phyloP scores from a whole-genome alignment of 2,888 invertebrate genomes.

The Caenorhabditis auriculariae region DNA sequence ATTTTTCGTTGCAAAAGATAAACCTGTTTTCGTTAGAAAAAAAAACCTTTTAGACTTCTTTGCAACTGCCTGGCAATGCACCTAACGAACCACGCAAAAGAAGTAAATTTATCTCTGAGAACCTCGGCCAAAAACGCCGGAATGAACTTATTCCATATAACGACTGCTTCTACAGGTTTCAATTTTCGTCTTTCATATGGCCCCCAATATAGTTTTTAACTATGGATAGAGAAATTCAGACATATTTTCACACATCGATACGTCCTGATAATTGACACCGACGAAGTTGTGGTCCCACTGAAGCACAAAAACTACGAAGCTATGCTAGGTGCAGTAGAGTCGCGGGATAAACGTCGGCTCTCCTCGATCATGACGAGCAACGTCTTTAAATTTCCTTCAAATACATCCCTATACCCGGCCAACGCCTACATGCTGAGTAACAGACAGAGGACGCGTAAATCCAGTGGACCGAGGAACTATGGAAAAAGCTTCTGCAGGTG shows the following conservation, averaged over 20 bases:
- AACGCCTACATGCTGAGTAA: slow-evolving; percentile 35
- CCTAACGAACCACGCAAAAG: slow-evolving; percentile 77
- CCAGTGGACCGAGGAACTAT: slow-evolving; percentile 73
- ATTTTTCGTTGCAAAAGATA: too few species aligned
- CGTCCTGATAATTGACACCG: slow-evolving; percentile 82
- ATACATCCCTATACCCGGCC: slow-evolving; percentile 11
- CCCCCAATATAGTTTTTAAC: too few species aligned
- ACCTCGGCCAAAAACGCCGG: slow-evolving; percentile 87
- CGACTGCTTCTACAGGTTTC: slow-evolving; percentile 88
- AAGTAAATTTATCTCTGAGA: slow-evolving; percentile 77
- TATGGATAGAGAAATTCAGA: slow-evolving; percentile 69
- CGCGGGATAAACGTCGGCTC: slow-evolving; percentile 1
- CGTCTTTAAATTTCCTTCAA: slow-evolving; percentile 77
- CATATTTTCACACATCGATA: slow-evolving; percentile 82
- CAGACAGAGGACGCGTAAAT: slow-evolving; percentile 69
- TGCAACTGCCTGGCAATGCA: slow-evolving; percentile 84
- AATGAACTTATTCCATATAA: slow-evolving; percentile 94
- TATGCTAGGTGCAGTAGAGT: slow-evolving; percentile 76
- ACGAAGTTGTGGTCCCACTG: slow-evolving; percentile 90
- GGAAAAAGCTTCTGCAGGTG: slow-evolving; percentile 74
- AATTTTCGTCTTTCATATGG: too few species aligned
- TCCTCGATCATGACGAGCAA: slow-evolving; percentile 75
- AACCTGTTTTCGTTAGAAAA: too few species aligned
- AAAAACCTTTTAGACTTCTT: too few species aligned
- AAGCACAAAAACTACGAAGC: slow-evolving; percentile 75